These are phyloP conservation scores for Protosalanx chinensis DNA, from an alignment of 2,797 vertebrate genomes.

Conservation along the genomic window DNA sequence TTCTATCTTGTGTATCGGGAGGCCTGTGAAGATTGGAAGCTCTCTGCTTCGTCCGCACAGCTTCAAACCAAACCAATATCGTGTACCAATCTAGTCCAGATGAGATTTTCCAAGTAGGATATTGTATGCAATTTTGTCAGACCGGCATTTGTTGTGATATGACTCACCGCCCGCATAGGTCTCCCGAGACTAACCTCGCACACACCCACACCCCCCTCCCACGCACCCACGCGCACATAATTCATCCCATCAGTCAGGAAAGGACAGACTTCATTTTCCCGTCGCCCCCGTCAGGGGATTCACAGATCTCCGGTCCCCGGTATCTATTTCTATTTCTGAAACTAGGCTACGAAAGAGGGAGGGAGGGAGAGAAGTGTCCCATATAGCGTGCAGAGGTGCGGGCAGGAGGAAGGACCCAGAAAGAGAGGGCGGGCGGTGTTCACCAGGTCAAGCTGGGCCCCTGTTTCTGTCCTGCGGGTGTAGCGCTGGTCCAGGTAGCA, in stretches of 20 bases:
- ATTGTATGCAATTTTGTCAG: slow-evolving; percentile 27
- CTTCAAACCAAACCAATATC: slow-evolving; percentile 9
- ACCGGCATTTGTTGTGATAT: slow-evolving; percentile 27
- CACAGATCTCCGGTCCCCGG: slow-evolving; percentile 47
- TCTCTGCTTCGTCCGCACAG: not conserved
- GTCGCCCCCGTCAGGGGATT: slow-evolving; percentile 60
- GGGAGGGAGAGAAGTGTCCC: slow-evolving; percentile 33
- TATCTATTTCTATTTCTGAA: slow-evolving; percentile 75
- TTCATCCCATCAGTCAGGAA: slow-evolving; percentile 27
- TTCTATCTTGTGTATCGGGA: not conserved
- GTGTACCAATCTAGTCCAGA: not conserved
- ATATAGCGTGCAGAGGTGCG: slow-evolving; percentile 12
- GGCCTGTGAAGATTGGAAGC: not conserved
- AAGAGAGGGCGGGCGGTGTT: not conserved
- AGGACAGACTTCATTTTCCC: slow-evolving; percentile 63
- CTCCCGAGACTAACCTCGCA: slow-evolving; percentile 22
- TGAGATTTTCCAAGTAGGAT: slow-evolving; percentile 25
- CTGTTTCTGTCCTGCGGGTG: slow-evolving; percentile 45
- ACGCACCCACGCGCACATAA: slow-evolving; percentile 9
- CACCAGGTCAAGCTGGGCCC: slow-evolving; percentile 9
- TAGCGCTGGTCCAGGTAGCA: not conserved
- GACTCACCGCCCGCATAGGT: slow-evolving; percentile 29
- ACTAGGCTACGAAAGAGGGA: slow-evolving; percentile 69
- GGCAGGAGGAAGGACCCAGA: not conserved
- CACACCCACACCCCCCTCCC: slow-evolving; percentile 8